A percentile compares a stretch with the other conserved stretches of the same genome.
Conservation (phyloP, 2,888 invertebrate genomes). For the Empis livida region DNA sequence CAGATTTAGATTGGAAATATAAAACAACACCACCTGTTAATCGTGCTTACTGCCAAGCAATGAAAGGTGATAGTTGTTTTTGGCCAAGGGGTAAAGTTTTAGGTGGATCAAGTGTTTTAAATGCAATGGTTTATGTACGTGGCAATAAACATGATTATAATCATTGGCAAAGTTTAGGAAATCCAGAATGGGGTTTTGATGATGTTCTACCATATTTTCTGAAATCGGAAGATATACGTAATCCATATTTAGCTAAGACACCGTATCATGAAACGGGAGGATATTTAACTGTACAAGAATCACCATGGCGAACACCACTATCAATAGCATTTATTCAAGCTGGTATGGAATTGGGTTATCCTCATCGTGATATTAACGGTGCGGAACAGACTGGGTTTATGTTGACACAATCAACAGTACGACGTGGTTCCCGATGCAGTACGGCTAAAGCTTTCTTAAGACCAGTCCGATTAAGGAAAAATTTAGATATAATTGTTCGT, state of each 20-base stretch:
- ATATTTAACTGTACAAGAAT: conserved; percentile 70
- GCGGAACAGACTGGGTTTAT: conserved; percentile 75
- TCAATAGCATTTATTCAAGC: conserved; percentile 73
- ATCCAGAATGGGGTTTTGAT: conserved; percentile 75
- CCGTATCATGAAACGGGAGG: conserved; percentile 67
- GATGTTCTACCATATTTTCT: conserved; percentile 72
- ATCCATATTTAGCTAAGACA: conserved; percentile 63
- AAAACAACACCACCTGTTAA: conserved; percentile 68
- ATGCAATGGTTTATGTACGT: conserved; percentile 85
- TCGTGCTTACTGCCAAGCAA: conserved; percentile 72
- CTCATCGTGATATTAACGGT: conserved; percentile 69
- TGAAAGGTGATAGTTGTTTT: conserved; percentile 77
- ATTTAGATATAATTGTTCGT: conserved; percentile 66
- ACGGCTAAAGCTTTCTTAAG: conserved; percentile 79
- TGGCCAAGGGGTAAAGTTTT: conserved; percentile 88
- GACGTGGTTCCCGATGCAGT: conserved; percentile 73
- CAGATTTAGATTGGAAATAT: conserved; percentile 85
- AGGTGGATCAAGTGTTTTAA: conserved; percentile 77
- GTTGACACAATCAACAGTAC: conserved; percentile 72
- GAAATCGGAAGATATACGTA: conserved; percentile 79
- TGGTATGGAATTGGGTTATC: conserved; percentile 69
- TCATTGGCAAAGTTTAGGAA: conserved; percentile 70
- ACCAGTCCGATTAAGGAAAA: conserved; percentile 61
- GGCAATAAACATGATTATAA: conserved; percentile 82
- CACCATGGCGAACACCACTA: conserved; percentile 71